phyloP scores from a whole-genome alignment of 2,797 vertebrate genomes.

The Leuciscus waleckii region DNA sequence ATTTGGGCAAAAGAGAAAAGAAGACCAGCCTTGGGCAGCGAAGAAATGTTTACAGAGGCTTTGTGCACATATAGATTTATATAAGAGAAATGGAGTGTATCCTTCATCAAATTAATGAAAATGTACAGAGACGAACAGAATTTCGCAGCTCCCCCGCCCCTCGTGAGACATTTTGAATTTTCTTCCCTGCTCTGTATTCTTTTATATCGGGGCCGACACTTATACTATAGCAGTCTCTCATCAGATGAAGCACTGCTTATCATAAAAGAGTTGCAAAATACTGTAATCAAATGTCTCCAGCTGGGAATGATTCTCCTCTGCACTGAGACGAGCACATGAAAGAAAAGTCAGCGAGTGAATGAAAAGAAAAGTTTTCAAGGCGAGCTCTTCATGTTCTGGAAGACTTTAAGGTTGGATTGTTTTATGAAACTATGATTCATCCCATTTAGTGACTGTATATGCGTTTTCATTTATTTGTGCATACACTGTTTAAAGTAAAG shows the following conservation, averaged over 20 bases:
- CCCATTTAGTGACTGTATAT: not conserved
- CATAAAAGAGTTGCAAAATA: conserved; percentile 57
- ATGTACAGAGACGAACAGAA: conserved; percentile 12
- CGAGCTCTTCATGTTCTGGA: not conserved
- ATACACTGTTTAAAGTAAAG: not conserved
- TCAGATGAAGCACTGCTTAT: conserved; percentile 55
- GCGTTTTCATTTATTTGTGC: not conserved
- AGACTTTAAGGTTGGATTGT: not conserved
- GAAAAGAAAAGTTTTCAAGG: conserved; percentile 15
- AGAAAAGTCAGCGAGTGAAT: conserved; percentile 1
- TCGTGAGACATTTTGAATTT: conserved; percentile 15
- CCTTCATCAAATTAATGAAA: not conserved
- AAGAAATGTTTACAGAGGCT: not conserved
- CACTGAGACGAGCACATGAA: conserved; percentile 27
- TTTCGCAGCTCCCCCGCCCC: not conserved
- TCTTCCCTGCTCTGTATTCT: conserved; percentile 38
- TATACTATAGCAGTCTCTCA: conserved; percentile 35
- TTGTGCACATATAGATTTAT: not conserved
- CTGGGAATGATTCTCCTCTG: conserved; percentile 40
- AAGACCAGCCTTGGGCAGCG: not conserved
- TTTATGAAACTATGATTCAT: conserved; percentile 10
- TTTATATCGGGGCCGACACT: conserved; percentile 39
- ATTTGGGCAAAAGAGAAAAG: not conserved
- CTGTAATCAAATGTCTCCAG: conserved; percentile 51
- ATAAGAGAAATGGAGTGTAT: not conserved